Evolutionary conservation across 2,113 vertebrate genomes (phyloP).

Genomic region (Ciconia boyciana): DNA sequence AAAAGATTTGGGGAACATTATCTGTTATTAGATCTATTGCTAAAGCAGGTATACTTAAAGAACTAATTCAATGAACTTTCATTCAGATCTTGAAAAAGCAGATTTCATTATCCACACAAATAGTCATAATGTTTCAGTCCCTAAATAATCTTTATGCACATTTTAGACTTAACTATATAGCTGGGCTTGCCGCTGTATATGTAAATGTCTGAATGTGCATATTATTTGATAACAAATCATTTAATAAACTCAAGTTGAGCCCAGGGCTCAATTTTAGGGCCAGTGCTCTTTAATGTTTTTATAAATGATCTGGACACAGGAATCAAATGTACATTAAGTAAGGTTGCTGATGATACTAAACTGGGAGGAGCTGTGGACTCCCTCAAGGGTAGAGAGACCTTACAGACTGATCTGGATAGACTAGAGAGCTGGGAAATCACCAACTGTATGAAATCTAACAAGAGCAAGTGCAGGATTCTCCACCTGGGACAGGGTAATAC

Average conservation of each 20-base stretch:
- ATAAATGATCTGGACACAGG: not conserved
- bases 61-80: not conserved
- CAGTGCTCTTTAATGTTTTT: not conserved
- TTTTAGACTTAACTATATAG: not conserved
- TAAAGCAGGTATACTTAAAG: not conserved
- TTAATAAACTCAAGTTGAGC: not conserved
- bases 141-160: not conserved
- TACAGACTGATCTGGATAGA: not conserved
- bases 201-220: not conserved
- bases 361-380: not conserved
- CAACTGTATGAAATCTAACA: not conserved
- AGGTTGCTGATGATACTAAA: accelerated
- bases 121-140: not conserved
- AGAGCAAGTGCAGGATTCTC: not conserved
- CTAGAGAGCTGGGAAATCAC: not conserved
- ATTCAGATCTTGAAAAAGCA: not conserved
- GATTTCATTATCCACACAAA: not conserved
- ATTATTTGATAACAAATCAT: not conserved
- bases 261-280: not conserved
- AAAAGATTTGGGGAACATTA: not conserved
- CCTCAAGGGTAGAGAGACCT: not conserved
- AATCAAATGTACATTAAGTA: not conserved
- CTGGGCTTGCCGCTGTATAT: not conserved
- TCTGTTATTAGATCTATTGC: not conserved
- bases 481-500: accelerated